Percentiles rank a stretch among this genome's conserved stretches.
Evolutionary conservation across 2,888 invertebrate species (phyloP).

Genomic region (Agonopterix heracliana): DNA sequence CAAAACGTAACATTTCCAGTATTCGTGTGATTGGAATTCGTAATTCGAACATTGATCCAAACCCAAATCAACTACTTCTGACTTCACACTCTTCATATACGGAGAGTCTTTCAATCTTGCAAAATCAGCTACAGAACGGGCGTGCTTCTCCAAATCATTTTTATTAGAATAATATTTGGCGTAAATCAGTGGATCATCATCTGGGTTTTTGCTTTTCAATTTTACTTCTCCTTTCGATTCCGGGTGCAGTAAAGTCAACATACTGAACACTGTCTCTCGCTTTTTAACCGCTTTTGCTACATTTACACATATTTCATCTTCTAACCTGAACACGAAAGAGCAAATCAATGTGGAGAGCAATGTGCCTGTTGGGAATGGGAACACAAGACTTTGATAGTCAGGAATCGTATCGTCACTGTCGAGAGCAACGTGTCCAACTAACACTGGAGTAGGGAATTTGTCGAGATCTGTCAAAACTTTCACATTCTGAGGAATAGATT

Average conservation of each 20-base stretch:
- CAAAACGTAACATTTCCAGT: conserved; percentile 39
- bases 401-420: conserved; percentile 33
- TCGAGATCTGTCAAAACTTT: conserved; percentile 24
- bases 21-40: conserved; percentile 25
- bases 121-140: conserved; percentile 29
- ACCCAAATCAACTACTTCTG: conserved; percentile 23
- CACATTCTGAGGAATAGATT: conserved; percentile 19
- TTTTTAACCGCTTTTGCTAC: conserved; percentile 18
- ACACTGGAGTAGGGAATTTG: conserved; percentile 29
- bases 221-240: conserved; percentile 35
- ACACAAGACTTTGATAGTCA: conserved; percentile 34
- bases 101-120: conserved; percentile 28
- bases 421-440: conserved; percentile 34
- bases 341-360: conserved; percentile 23
- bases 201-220: conserved; percentile 31
- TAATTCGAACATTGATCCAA: conserved; percentile 25
- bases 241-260: conserved; percentile 28
- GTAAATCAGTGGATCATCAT: conserved; percentile 30
- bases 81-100: conserved; percentile 25
- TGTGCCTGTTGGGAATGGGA: conserved; percentile 22
- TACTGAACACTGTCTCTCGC: conserved; percentile 17
- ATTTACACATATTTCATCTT: conserved; percentile 24
- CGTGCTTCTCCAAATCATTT: conserved; percentile 30
- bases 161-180: conserved; percentile 25
- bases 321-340: conserved; percentile 19